Evolutionary conservation across 1,140 invertebrate species (phyloP), one percentile per base, ranked within the genome.

Genomic region (Pollicipes pollicipes): DNA sequence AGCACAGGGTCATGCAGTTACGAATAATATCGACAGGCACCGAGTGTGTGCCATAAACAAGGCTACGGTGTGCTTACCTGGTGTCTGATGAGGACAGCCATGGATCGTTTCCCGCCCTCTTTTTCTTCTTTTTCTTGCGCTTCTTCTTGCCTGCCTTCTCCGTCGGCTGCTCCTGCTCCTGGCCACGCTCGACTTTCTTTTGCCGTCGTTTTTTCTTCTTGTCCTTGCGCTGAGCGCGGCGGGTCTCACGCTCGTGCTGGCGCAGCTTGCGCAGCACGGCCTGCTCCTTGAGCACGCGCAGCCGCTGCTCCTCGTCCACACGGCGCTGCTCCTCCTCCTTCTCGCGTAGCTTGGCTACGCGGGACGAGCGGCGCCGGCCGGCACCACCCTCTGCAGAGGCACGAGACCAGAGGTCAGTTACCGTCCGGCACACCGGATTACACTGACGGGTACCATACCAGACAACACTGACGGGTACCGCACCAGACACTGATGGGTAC

Each of bases 321-420:
- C 88, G 82, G 16, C 87, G 77, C 70, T 92, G 88, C 66, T 77
- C 75, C 70, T 81, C 88, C 76, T 91, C 89, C 72, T 88, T 89
- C 68, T 92, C 90, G 75, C 91, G 90, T 72, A 91, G 83, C 76
- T 91, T 89, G 0, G 90, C 90, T 75, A 93, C 90, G 69, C 90
- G 73, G 21, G 73, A 73, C 35, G 75, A 75, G 24, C 72, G 71
- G 27, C 73, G 73, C 30, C 75, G 64, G 64, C 64, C 3, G 90
- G 85, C 0, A 86, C 85, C 6, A 24, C n/a, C 64, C 71, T 29
- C 70, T 30, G 26, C 67, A 66, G 30, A 66, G 30, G 77, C 75
- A 27, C n/a, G n/a, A n/a, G n/a, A n/a, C n/a, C n/a, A n/a, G n/a
- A n/a, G n/a, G n/a, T 77, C 72, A 27, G 74, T 35, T 45, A 68